These are phyloP conservation scores for Prinia subflava DNA, from an alignment of 2,113 vertebrate species.

Conservation along the genomic window DNA sequence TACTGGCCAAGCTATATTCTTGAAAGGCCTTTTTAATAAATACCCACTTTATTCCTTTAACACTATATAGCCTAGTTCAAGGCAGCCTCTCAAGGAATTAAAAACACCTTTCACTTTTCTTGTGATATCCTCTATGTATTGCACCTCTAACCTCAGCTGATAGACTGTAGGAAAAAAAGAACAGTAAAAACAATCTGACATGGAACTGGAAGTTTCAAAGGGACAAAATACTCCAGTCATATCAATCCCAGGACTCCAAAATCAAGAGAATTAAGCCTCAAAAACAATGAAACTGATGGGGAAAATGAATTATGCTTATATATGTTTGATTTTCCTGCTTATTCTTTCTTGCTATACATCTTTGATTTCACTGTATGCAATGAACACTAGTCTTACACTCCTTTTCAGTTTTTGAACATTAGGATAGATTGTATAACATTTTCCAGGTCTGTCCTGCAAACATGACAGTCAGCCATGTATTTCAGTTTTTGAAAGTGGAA, in stretches of 20 bases:
- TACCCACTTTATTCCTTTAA: background rate
- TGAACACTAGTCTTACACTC: background rate
- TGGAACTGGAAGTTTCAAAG: background rate
- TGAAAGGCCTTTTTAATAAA: background rate
- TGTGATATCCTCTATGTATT: background rate
- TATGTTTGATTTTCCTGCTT: background rate
- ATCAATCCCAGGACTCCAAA: background rate
- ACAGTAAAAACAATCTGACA: background rate
- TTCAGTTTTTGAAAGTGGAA: background rate
- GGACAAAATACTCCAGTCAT: background rate
- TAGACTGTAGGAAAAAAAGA: background rate
- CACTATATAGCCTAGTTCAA: background rate
- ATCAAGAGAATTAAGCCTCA: background rate
- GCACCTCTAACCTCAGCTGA: background rate
- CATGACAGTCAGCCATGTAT: background rate
- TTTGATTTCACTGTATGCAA: background rate
- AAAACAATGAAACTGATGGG: background rate
- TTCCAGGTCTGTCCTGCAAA: background rate
- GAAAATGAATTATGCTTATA: background rate
- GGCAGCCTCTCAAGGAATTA: background rate
- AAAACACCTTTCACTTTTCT: slow-evolving; percentile 27
- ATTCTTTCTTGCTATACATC: background rate
- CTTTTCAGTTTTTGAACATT: background rate
- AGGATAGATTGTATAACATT: background rate
- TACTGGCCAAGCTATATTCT: background rate